A percentile compares a stretch with the other conserved stretches of the same genome.
Conservation (phyloP, 1,140 invertebrate species). For the Bombus picipes region DNA sequence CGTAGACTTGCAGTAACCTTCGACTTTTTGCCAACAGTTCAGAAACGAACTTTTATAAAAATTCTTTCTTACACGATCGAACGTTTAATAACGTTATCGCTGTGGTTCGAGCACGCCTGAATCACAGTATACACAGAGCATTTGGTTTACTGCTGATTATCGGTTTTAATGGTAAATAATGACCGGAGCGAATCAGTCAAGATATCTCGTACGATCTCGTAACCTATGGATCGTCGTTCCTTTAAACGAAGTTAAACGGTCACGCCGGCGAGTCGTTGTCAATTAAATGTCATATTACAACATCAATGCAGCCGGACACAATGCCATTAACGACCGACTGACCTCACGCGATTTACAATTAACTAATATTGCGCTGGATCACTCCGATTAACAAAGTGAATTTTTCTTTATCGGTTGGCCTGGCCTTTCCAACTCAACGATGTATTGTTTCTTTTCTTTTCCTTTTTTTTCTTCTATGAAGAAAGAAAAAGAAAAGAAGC, state of each 20-base stretch:
- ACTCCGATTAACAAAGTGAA: not conserved
- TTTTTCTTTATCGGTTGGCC: not conserved
- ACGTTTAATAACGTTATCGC: conserved; percentile 3
- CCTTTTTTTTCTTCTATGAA: too few species aligned
- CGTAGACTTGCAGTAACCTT: not conserved
- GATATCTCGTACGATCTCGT: conserved; percentile 10
- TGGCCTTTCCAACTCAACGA: not conserved
- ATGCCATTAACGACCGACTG: conserved; percentile 12
- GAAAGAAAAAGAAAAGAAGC: too few species aligned
- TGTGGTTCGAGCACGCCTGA: not conserved
- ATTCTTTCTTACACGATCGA: not conserved
- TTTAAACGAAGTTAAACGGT: conserved; percentile 28
- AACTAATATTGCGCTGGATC: not conserved
- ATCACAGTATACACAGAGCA: not conserved
- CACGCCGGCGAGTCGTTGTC: conserved; percentile 9
- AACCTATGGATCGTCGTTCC: conserved; percentile 16
- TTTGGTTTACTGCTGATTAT: not conserved
- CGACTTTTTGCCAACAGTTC: not conserved
- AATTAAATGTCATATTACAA: conserved; percentile 44
- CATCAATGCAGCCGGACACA: conserved; percentile 17
- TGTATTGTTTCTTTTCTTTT: too few species aligned
- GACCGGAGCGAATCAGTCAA: conserved; percentile 7
- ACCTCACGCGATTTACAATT: conserved; percentile 35
- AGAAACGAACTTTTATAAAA: not conserved
- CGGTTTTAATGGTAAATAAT: not conserved